These are phyloP conservation scores for Calycopis cecrops DNA, from an alignment of 1,140 invertebrate species.

Conservation along the genomic window DNA sequence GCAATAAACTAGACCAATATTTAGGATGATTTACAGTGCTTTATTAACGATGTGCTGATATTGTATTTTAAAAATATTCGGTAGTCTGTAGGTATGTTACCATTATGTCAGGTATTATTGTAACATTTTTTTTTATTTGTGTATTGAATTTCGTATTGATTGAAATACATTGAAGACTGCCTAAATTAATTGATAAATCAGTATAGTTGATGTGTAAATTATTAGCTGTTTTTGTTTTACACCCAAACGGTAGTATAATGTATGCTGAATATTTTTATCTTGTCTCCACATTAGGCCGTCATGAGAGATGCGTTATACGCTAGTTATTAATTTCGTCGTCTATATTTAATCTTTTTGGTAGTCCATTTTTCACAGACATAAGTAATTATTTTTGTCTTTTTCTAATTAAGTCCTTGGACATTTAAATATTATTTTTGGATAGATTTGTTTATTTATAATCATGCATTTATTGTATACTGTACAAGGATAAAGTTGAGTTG, in stretches of 20 bases:
- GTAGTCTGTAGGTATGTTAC: constrained; percentile 64
- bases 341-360: no score
- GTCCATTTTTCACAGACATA: no score
- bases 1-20: constrained; percentile 74
- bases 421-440: no score
- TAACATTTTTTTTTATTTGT: constrained; percentile 23
- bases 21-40: constrained; percentile 71
- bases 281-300: constrained; percentile 16
- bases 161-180: constrained; percentile 71
- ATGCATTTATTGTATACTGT: no score
- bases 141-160: constrained; percentile 36
- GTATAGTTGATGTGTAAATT: constrained; percentile 59
- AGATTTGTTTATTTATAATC: no score
- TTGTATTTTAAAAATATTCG: constrained; percentile 59
- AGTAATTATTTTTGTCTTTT: no score
- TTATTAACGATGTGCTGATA: constrained; percentile 62
- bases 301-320: constrained; percentile 3
- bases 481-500: no score
- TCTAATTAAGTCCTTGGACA: no score
- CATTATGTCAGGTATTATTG: constrained; percentile 61
- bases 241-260: constrained; percentile 10
- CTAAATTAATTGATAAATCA: constrained; percentile 66
- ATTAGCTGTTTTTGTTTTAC: constrained; percentile 41
- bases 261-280: constrained; percentile 14
- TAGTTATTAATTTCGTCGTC: no score